These are phyloP conservation scores for Serranus cabrilla DNA, from an alignment of 2,797 vertebrate species.

Conservation along the genomic window DNA sequence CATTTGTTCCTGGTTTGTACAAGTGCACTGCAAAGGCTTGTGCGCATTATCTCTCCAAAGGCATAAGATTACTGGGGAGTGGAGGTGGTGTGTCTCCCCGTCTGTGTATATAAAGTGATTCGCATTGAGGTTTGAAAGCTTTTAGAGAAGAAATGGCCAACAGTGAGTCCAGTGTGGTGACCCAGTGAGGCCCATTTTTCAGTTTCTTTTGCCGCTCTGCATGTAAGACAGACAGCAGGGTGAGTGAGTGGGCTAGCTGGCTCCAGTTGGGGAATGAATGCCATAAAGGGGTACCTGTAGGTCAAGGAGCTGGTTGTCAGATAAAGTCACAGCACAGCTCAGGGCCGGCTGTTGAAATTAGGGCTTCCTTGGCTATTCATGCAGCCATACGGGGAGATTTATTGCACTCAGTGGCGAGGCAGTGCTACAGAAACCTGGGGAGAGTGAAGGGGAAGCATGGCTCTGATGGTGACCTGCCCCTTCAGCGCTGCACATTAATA, in stretches of 20 bases:
- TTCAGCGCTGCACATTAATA: conserved; percentile 28
- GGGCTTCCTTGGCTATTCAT: conserved; percentile 56
- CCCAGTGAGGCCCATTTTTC: conserved; percentile 39
- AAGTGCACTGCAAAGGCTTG: conserved; percentile 65
- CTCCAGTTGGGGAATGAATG: conserved; percentile 54
- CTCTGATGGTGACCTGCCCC: conserved; percentile 42
- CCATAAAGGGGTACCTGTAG: conserved; percentile 70
- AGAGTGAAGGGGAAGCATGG: conserved; percentile 23
- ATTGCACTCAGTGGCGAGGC: conserved; percentile 44
- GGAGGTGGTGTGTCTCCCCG: conserved; percentile 41
- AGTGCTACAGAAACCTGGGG: conserved; percentile 39
- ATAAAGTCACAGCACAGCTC: conserved; percentile 77
- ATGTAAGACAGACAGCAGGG: conserved; percentile 41
- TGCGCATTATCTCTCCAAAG: conserved; percentile 67
- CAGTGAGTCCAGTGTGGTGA: conserved; percentile 29
- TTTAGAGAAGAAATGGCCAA: conserved; percentile 48
- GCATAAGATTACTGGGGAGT: conserved; percentile 65
- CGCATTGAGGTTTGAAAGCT: conserved; percentile 53
- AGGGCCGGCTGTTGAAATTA: conserved; percentile 61
- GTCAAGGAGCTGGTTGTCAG: conserved; percentile 82
- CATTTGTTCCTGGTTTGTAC: conserved; percentile 70
- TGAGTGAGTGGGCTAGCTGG: conserved; percentile 51
- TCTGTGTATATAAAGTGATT: conserved; percentile 52
- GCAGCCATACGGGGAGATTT: conserved; percentile 66
- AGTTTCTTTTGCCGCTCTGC: conserved; percentile 40